Evolutionary conservation across 2,888 invertebrate genomes (phyloP), one percentile per base, ranked within the genome.

Genomic region (Temnothorax rugatulus): DNA sequence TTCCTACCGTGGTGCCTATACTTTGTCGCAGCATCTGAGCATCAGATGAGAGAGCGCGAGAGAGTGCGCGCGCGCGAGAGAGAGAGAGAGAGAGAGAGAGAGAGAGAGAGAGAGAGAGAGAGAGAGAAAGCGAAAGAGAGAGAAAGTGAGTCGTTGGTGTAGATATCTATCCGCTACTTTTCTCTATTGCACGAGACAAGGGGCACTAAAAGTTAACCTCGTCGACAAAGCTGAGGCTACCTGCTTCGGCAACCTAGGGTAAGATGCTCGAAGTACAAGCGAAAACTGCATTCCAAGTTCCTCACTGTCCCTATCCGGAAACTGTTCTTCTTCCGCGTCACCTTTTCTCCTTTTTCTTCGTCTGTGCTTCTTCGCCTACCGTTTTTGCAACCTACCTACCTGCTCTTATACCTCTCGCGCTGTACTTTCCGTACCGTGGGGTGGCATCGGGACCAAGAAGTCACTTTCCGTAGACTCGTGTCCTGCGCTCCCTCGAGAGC

Each of bases 201-300:
- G 85, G 87, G 76, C 89, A 87, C 88, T 88, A 83, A 86, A 91
- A 90, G 90, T 88, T 91, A 89, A 90, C 87, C 88, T 71, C 71
- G 71, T 50, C 83, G 41, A 59, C 83, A 84, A 63, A 77, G 29
- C 18, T 38, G 54, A 21, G 47, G 76, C 83, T 84, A 84, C 63
- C 83, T 71, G 83, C 34, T 52, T 52, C 25, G 18, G 54, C 69
- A 75, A 83, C 69, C 88, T 83, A 81, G 77, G 75, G 68, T 84
- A 85, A 82, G 84, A 83, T 69, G 61, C 64, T 63, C 81, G 83
- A 57, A 74, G 84, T 86, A 86, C 85, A 84, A 86, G 88, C 83
- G 87, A 88, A 91, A 91, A 91, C 90, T 91, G 91, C 89, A 89
- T 91, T 91, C 86, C 89, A 91, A 91, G 85, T 91, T 90, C 85